phyloP scores from a whole-genome alignment of 2,888 invertebrate genomes.

The Protophormia terraenovae region DNA sequence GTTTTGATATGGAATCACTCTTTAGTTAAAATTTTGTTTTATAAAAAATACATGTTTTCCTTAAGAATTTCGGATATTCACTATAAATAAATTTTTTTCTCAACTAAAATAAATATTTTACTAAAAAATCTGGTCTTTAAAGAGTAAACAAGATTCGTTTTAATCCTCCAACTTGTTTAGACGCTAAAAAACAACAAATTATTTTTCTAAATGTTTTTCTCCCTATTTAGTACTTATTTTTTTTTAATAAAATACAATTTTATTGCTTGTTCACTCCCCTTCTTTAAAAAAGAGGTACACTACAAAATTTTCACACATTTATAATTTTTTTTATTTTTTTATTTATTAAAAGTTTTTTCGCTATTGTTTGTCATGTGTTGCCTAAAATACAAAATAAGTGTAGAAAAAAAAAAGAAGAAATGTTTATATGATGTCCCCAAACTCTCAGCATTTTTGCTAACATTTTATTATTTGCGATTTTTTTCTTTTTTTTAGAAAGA shows the following conservation, averaged over 20 bases:
- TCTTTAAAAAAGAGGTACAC: background rate
- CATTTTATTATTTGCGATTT: constrained; percentile 4
- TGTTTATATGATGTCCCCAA: background rate
- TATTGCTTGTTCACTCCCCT: constrained; percentile 15
- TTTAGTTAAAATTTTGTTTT: too few relatives aligned
- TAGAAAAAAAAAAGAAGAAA: background rate
- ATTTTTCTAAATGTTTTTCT: background rate
- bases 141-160: too few relatives aligned
- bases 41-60: too few relatives aligned
- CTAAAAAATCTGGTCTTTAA: too few relatives aligned
- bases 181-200: background rate
- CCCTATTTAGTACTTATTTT: too few relatives aligned
- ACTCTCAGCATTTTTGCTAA: background rate
- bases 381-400: background rate
- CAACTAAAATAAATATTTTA: too few relatives aligned
- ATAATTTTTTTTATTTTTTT: background rate
- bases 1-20: too few relatives aligned
- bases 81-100: too few relatives aligned
- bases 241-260: constrained; percentile 41
- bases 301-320: background rate
- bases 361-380: background rate
- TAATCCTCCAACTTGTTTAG: too few relatives aligned
- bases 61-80: too few relatives aligned
- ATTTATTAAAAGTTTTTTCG: constrained; percentile 20
- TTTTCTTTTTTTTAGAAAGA: too few relatives aligned